Conservation (phyloP, 2,888 invertebrate genomes). For the Eilema depressum region DNA sequence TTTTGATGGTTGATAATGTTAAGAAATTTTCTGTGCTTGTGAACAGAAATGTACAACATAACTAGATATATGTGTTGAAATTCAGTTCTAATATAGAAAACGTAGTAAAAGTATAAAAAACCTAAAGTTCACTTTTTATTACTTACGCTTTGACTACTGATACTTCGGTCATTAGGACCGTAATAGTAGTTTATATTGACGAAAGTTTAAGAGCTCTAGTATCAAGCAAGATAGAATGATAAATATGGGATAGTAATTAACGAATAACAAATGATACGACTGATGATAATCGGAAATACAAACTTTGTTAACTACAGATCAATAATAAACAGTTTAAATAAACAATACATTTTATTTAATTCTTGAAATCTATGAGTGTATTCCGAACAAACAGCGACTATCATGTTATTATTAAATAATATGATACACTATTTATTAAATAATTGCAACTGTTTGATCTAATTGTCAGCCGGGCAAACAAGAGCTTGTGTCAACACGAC, state of each 20-base stretch:
- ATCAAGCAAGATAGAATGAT: background rate
- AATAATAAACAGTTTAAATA: background rate
- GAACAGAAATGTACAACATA: constrained; percentile 13
- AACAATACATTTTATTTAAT: background rate
- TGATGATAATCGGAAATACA: background rate
- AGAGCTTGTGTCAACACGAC: constrained; percentile 75
- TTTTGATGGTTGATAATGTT: constrained; percentile 72
- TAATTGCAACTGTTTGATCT: constrained; percentile 76
- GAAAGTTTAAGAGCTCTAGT: background rate
- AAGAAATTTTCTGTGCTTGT: constrained; percentile 59
- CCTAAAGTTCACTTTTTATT: background rate
- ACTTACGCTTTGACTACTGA: background rate
- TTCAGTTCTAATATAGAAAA: background rate
- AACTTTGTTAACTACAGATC: background rate
- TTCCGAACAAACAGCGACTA: constrained; percentile 28
- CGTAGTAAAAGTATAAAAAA: background rate
- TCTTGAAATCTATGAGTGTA: constrained; percentile 32
- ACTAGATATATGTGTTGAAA: background rate
- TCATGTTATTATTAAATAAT: constrained; percentile 41
- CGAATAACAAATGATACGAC: background rate
- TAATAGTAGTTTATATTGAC: background rate
- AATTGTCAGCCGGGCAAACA: constrained; percentile 79
- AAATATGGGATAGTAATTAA: background rate
- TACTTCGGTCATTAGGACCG: background rate
- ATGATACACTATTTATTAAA: constrained; percentile 67